Percentiles rank a stretch among this genome's conserved stretches.
phyloP scores from a whole-genome alignment of 1,140 invertebrate genomes.

The Mycetomoellerius zeteki region DNA sequence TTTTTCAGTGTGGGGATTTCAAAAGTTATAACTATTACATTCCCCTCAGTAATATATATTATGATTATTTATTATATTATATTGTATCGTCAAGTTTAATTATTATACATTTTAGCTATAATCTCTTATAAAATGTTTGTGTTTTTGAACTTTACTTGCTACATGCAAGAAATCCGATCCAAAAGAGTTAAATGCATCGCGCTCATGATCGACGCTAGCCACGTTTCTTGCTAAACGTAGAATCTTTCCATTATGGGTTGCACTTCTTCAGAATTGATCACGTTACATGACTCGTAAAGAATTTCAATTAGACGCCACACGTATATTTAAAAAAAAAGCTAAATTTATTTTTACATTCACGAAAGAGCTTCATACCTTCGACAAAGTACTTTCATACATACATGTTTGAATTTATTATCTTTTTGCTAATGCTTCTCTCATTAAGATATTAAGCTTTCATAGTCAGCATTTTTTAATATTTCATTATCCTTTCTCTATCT shows the following conservation, averaged over 20 bases:
- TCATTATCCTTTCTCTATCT: neutral
- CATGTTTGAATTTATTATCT: conserved; percentile 1
- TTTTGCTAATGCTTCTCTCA: neutral
- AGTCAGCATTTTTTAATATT: neutral
- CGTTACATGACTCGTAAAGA: neutral
- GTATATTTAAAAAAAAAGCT: neutral
- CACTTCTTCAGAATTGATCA: conserved; percentile 21
- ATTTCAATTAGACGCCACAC: conserved; percentile 30
- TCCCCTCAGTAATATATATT: neutral
- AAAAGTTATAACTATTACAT: neutral
- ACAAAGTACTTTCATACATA: conserved; percentile 9
- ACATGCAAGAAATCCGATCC: neutral
- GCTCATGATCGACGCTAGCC: conserved; percentile 26
- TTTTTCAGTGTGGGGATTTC: no score
- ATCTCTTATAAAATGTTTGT: neutral
- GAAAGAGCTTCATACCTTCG: neutral
- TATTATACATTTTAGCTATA: neutral
- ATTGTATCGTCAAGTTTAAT: neutral
- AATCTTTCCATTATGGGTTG: conserved; percentile 38
- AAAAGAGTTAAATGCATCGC: neutral
- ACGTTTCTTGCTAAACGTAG: conserved; percentile 37
- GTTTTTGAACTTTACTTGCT: conserved; percentile 5
- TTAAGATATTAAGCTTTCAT: neutral
- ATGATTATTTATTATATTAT: neutral
- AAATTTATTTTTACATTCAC: neutral